phyloP scores from a whole-genome alignment of 2,888 invertebrate species.

The Halictus quadricinctus region DNA sequence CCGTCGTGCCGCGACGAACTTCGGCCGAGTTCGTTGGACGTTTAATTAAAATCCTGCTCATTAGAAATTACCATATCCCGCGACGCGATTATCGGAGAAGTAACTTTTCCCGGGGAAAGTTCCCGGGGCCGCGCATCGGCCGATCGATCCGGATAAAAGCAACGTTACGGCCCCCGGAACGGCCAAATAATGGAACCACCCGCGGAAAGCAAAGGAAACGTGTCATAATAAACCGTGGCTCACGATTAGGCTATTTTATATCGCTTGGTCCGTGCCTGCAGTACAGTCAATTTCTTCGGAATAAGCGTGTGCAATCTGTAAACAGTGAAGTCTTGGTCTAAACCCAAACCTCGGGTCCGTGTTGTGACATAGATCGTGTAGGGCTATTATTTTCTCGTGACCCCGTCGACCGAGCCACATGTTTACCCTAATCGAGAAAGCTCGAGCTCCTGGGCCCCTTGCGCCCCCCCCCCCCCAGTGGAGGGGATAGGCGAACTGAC shows the following conservation, averaged over 20 bases:
- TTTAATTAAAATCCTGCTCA: conserved; percentile 68
- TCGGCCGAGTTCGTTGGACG: conserved; percentile 52
- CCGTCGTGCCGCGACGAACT: conserved; percentile 35
- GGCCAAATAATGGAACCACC: conserved; percentile 7
- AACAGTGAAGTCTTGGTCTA: too few species aligned
- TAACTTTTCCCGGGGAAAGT: conserved; percentile 49
- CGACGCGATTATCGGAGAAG: conserved; percentile 59
- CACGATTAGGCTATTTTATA: too few species aligned
- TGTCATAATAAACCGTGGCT: neutral
- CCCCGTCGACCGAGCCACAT: too few species aligned
- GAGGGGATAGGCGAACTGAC: too few species aligned
- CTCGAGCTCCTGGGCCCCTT: too few species aligned
- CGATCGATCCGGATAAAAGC: conserved; percentile 37
- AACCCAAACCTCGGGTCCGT: too few species aligned
- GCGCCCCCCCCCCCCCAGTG: too few species aligned
- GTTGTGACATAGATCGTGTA: too few species aligned
- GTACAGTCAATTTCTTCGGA: too few species aligned
- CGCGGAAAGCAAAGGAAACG: neutral
- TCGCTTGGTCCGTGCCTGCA: too few species aligned
- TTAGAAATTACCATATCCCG: conserved; percentile 60
- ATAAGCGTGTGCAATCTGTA: neutral
- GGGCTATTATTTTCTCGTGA: too few species aligned
- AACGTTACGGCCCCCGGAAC: neutral
- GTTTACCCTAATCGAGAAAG: too few species aligned
- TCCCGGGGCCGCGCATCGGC: conserved; percentile 15